Evolutionary conservation across 2,113 vertebrate genomes (phyloP).

Genomic region (Aplodontia rufa): DNA sequence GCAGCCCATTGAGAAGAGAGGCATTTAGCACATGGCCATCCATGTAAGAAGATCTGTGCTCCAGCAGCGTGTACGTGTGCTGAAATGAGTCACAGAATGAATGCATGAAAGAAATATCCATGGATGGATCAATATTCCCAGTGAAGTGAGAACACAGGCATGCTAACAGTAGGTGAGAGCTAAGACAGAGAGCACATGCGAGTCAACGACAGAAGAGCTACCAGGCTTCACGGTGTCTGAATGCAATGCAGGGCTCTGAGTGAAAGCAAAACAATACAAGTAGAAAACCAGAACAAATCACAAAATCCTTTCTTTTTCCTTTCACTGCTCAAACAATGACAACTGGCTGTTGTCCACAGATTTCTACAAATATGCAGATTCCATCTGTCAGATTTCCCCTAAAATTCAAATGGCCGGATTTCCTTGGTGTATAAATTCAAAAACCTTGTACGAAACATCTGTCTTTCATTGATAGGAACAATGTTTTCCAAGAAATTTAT

Average conservation of each 20-base stretch:
- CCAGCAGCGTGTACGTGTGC: rapidly evolving
- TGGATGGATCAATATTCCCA: background rate
- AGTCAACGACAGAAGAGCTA: background rate
- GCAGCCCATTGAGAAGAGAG: rapidly evolving
- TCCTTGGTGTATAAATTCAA: background rate
- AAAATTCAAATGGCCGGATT: background rate
- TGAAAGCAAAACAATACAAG: background rate
- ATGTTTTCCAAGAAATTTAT: background rate
- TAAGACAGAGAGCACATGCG: background rate
- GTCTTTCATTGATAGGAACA: background rate
- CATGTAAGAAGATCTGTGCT: background rate
- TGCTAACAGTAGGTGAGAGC: background rate
- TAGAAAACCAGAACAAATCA: background rate
- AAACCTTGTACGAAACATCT: background rate
- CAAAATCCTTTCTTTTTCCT: background rate
- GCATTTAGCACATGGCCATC: background rate
- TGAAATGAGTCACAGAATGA: background rate
- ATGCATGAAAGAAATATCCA: background rate
- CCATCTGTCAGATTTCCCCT: background rate
- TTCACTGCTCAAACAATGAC: background rate
- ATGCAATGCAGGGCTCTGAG: background rate
- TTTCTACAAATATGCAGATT: background rate
- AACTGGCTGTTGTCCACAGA: background rate
- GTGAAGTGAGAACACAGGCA: background rate
- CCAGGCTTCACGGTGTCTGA: background rate